Conservation (phyloP, 2,113 vertebrate genomes). For the Colinus virginianus region DNA sequence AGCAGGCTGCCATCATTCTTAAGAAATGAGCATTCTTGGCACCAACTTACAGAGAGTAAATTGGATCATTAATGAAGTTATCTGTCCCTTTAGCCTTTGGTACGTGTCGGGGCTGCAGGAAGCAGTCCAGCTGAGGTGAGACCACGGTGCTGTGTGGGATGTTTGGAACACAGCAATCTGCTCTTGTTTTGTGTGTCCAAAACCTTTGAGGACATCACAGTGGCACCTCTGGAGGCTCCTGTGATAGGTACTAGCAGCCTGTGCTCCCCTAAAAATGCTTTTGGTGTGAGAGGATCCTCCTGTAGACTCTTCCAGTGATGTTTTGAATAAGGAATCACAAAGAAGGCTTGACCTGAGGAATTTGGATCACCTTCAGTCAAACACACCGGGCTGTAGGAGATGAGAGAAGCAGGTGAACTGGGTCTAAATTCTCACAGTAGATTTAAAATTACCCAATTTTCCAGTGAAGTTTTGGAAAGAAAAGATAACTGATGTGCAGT, state of each 20-base stretch:
- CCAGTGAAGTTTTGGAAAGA: slow-evolving; percentile 14
- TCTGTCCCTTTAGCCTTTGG: too few species aligned
- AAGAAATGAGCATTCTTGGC: background rate
- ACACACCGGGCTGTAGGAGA: background rate
- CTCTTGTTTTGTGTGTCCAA: background rate
- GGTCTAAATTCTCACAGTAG: slow-evolving; percentile 18
- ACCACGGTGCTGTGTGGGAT: background rate
- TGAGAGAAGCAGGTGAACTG: background rate
- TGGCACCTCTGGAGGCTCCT: background rate
- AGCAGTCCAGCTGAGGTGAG: background rate
- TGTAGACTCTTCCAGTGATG: background rate
- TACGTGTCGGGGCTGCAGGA: background rate
- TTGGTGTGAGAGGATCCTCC: background rate
- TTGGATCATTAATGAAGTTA: background rate
- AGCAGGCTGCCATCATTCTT: background rate
- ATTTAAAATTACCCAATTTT: slow-evolving; percentile 42
- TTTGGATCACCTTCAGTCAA: slow-evolving; percentile 16
- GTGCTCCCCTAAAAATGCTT: background rate
- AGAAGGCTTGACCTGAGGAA: background rate
- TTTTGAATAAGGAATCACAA: background rate
- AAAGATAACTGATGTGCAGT: slow-evolving; percentile 45
- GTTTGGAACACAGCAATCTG: background rate
- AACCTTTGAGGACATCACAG: background rate
- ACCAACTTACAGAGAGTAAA: background rate
- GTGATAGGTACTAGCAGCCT: background rate